Evolutionary conservation across 2,797 vertebrate species (phyloP), one percentile per base, ranked within the genome.

Genomic region (Capromys pilorides): DNA sequence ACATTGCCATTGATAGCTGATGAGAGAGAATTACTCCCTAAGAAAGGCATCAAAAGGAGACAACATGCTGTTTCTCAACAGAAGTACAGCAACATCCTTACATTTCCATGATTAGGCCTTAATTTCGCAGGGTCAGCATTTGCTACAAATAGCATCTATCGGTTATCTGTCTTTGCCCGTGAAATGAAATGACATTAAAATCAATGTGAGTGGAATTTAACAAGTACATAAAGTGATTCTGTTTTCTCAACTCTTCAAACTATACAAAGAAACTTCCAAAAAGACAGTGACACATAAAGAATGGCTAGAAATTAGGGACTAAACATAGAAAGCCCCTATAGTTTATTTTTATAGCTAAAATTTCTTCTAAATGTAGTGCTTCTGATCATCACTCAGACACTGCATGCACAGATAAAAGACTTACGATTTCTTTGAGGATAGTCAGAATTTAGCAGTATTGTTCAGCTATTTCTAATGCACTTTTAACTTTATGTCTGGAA

Each of bases 401-500:
- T 36, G 24, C 16, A 0, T 86, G 87, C 86, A 39, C 71, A 39
- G 39, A 62, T 57, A 73, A 41, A 91, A 66, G 45, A 71, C 1
- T 33, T 82, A n/a, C 77, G 41, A 9, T 86, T 3, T 87, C 49
- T 84, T 54, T 14, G 66, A 86, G 61, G 36, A 31, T 51, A 57
- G 62, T 77, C 18, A 22, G 33, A 36, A 31, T 66, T 88, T 95
- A 83, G 45, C 89, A 88, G 71, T 73, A 88, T 64, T 75, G 21
- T 71, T 96, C 18, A 79, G 59, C 64, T 93, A 86, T 96, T 90
- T 88, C 84, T 93, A 93, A 83, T 80, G 90, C 82, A 59, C 73
- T 97, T 93, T 90, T 45, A 92, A n/a, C 64, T 95, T 94, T 26
- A 28, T n/a, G 45, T 86, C 64, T 92, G 84, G 66, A 95, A 89